A percentile compares a stretch with the other conserved stretches of the same genome.
Evolutionary conservation across 2,797 vertebrate genomes (phyloP).

Genomic region (Sebastes itinus): DNA sequence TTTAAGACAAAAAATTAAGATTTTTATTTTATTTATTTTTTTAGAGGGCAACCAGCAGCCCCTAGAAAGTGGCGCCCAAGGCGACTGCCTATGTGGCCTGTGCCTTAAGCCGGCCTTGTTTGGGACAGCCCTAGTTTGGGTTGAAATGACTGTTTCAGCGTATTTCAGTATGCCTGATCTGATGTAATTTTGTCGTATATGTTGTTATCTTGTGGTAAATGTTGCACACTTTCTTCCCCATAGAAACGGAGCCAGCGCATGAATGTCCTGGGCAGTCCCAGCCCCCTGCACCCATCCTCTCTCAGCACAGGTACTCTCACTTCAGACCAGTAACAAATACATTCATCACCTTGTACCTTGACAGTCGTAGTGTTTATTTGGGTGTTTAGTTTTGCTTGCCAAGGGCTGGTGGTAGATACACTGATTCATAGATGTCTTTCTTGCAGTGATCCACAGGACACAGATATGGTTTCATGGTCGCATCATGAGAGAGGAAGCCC

Average conservation of each 20-base stretch:
- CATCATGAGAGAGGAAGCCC: slow-evolving; percentile 96
- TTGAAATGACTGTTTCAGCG: neutral
- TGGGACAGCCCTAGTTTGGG: neutral
- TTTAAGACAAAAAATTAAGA: no score
- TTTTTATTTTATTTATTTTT: no score
- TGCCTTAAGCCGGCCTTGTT: neutral
- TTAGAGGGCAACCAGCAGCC: no score
- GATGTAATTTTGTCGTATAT: neutral
- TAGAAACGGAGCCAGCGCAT: slow-evolving; percentile 96
- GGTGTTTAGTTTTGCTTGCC: neutral
- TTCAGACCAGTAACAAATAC: neutral
- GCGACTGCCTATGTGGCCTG: no score
- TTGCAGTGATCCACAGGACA: slow-evolving; percentile 94
- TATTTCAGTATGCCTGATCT: neutral
- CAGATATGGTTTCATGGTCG: slow-evolving; percentile 98
- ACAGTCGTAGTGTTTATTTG: neutral
- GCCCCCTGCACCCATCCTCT: slow-evolving; percentile 91
- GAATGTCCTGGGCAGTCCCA: slow-evolving; percentile 93
- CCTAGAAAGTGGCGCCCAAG: no score
- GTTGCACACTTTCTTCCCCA: neutral
- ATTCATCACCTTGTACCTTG: neutral
- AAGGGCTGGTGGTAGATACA: neutral
- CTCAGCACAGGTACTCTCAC: slow-evolving; percentile 89
- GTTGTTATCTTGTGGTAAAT: neutral
- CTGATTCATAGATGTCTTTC: neutral